Base-by-base conservation (phyloP, 2,888 invertebrate genomes). In the Phymatocera aterrima region DNA sequence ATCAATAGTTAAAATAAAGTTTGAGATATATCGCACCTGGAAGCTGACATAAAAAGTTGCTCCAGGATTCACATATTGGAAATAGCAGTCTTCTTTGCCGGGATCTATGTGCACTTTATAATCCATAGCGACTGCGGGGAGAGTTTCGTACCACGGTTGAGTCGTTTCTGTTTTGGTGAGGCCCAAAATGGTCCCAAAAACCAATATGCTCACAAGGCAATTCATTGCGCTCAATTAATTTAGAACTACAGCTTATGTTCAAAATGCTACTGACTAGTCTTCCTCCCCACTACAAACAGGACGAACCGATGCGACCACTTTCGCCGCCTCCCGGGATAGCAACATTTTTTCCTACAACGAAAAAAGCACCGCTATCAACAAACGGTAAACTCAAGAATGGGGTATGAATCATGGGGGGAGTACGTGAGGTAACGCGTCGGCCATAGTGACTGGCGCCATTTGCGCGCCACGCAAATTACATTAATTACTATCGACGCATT, bases 71-170 rank as follows among this genome's bases (percentile, higher is more conserved):
- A 98, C 97, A 92, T 96, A 97, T 92, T 98, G 98, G 91, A 94
- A 97, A 91, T 98, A 98, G 91, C 98, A 98, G 88, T 98, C 98
- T 91, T 98, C 98, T 89, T 95, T 95, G 79, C 98, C 97, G n/a
- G 98, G 96, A 87, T 97, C 97, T 81, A 98, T 95, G 91, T 98
- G 96, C 46, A 98, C 96, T 92, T 98, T 98, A 90, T 98, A 98
- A 89, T 98, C 98, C 96, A 98, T 97, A 1, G 97, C 97, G 43
- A 97, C 97, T 10, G 98, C 98, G 12, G 98, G 98, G 78, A 96
- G 91, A 84, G 95, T 94, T 90, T 97, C 97, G 90, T 96, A 96
- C 96, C 96, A 96, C 89, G 96, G 96, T 84, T 93, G 92, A 48
- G 93, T 93, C 15, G 93, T 90, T 82, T 93, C 87, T 21, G 83